Conservation (phyloP, 35 echinoderm and acorn worm genomes). For the Apostichopus parvimensis region DNA sequence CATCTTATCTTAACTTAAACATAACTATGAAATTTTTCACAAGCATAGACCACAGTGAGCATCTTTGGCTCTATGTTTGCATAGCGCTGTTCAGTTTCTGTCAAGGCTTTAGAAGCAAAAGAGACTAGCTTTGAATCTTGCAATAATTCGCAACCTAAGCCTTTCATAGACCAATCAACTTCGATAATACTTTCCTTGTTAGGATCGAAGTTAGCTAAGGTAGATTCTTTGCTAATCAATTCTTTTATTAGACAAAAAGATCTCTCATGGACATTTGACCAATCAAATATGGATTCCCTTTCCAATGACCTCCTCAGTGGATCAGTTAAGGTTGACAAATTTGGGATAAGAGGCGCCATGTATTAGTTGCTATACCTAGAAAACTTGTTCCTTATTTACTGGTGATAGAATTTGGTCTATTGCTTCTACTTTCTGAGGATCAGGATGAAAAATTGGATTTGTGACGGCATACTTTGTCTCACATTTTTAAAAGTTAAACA, state of each 20-base stretch:
- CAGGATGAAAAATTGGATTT: constrained; percentile 57
- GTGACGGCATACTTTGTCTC: constrained; percentile 22
- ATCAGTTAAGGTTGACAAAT: background rate
- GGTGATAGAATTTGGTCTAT: constrained; percentile 33
- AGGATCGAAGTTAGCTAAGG: constrained; percentile 59
- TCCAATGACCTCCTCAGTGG: background rate
- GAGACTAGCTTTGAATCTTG: background rate
- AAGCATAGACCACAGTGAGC: constrained; percentile 10
- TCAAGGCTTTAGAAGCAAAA: background rate
- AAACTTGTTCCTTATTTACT: constrained; percentile 22
- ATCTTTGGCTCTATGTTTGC: constrained; percentile 4
- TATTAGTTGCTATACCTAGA: no score
- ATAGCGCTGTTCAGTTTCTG: background rate
- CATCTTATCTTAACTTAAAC: background rate
- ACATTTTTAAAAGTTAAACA: constrained; percentile 63
- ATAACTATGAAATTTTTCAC: constrained; percentile 63
- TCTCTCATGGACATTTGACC: constrained; percentile 10
- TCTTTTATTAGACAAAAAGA: constrained; percentile 26
- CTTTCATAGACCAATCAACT: constrained; percentile 47
- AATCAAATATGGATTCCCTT: background rate
- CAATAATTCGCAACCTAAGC: background rate
- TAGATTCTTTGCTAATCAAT: constrained; percentile 34
- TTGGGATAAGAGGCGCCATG: background rate
- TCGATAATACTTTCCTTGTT: constrained; percentile 36
- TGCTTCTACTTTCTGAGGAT: constrained; percentile 47